These are phyloP conservation scores for Ridgeia piscesae DNA, from an alignment of 1,140 invertebrate genomes.

Conservation along the genomic window DNA sequence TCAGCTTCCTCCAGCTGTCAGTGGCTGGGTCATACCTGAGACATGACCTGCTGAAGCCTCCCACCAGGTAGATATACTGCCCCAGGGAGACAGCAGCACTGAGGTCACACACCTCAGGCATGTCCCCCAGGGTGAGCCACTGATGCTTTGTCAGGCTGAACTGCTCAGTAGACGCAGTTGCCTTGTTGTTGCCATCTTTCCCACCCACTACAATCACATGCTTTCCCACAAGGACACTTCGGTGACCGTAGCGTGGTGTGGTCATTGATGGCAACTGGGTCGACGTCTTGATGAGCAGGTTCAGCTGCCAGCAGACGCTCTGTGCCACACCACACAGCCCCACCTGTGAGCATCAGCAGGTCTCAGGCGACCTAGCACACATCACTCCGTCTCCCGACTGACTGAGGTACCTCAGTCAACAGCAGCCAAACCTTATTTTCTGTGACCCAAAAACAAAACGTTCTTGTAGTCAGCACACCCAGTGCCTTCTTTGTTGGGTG, in stretches of 20 bases:
- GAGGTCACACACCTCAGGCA: background rate
- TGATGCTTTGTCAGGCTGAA: background rate
- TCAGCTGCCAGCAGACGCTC: background rate
- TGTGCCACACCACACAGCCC: background rate
- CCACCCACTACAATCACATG: background rate
- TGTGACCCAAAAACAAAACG: background rate
- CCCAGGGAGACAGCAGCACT: background rate
- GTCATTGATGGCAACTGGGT: background rate
- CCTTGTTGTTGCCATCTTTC: background rate
- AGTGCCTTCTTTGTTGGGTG: background rate
- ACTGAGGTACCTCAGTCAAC: background rate
- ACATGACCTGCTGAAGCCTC: background rate
- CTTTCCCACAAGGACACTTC: background rate
- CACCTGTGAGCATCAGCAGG: background rate
- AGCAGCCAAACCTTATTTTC: background rate
- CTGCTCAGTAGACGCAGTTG: background rate
- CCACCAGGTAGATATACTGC: background rate
- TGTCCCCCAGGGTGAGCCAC: conserved; percentile 13
- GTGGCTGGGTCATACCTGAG: background rate
- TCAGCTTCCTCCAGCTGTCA: conserved; percentile 2
- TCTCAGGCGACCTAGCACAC: background rate
- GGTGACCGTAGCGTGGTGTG: background rate
- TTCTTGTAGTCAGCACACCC: background rate
- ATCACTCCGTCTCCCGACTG: background rate
- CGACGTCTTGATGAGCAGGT: background rate